These are phyloP conservation scores for Caracal caracal DNA, from an alignment of 2,113 vertebrate genomes.

Conservation along the genomic window DNA sequence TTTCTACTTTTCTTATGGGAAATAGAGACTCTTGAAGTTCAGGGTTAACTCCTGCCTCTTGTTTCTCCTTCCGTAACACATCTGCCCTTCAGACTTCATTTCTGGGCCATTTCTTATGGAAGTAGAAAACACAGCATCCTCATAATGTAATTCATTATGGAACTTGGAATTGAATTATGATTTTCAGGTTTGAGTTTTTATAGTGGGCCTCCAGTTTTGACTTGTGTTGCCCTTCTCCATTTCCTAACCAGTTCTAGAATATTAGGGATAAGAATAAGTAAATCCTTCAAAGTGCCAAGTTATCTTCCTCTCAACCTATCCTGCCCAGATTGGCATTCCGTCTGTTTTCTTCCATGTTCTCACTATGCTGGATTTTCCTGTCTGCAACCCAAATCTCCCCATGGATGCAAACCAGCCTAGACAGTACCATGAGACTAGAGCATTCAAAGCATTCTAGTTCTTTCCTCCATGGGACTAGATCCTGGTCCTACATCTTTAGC, in stretches of 20 bases:
- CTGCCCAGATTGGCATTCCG: background rate
- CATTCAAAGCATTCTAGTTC: background rate
- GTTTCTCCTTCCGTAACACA: background rate
- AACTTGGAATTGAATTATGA: background rate
- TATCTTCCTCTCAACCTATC: background rate
- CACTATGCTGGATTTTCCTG: background rate
- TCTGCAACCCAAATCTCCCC: background rate
- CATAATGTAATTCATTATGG: background rate
- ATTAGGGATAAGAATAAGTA: background rate
- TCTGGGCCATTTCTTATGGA: background rate
- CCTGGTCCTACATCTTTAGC: background rate
- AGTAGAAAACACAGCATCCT: background rate
- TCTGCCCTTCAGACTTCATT: background rate
- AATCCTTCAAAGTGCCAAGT: background rate
- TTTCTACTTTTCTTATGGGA: background rate
- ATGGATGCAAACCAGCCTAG: background rate
- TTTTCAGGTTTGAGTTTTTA: slow-evolving; percentile 11
- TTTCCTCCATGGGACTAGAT: background rate
- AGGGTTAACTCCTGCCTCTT: background rate
- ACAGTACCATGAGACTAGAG: background rate
- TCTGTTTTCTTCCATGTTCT: background rate
- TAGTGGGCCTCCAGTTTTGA: background rate
- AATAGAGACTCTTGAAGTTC: background rate
- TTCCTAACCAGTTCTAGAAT: background rate
- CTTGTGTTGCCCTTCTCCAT: background rate